phyloP scores from a whole-genome alignment of 2,797 vertebrate genomes.

The Sebastes trivittatus region DNA sequence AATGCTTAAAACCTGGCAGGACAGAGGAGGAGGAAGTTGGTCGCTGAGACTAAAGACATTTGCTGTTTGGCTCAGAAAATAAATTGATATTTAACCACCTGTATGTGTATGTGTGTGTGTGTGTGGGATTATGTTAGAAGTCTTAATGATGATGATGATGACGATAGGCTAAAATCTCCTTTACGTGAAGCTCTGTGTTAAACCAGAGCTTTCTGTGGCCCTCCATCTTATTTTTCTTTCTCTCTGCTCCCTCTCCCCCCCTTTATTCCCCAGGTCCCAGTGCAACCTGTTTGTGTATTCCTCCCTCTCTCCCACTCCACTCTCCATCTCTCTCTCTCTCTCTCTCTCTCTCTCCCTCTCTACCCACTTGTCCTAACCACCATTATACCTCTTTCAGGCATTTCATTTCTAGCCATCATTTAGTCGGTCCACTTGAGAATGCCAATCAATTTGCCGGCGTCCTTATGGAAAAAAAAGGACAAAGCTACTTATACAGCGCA shows the following conservation, averaged over 20 bases:
- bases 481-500: background rate
- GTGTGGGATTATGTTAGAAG: background rate
- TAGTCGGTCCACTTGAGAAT: slow-evolving; percentile 53
- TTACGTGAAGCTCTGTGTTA: slow-evolving; percentile 20
- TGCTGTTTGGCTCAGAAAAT: slow-evolving; percentile 37
- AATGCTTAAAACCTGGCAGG: slow-evolving; percentile 34
- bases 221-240: slow-evolving; percentile 67
- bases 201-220: slow-evolving; percentile 38
- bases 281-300: slow-evolving; percentile 81
- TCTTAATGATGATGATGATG: slow-evolving; percentile 30
- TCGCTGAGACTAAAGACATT: slow-evolving; percentile 30
- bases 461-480: slow-evolving; percentile 22
- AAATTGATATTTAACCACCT: slow-evolving; percentile 36
- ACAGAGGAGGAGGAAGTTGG: slow-evolving; percentile 52
- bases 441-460: slow-evolving; percentile 56
- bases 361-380: slow-evolving; percentile 54
- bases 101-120: background rate
- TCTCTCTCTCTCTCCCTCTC: background rate
- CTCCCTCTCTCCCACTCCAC: slow-evolving; percentile 43
- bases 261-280: slow-evolving; percentile 71
- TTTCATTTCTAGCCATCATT: slow-evolving; percentile 65
- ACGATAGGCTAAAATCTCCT: slow-evolving; percentile 32
- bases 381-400: slow-evolving; percentile 52
- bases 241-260: background rate
- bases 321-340: slow-evolving; percentile 8